Percentiles rank a stretch among this genome's conserved stretches.
Evolutionary conservation across 2,888 invertebrate species (phyloP).

Genomic region (Cryptus viduatorius): DNA sequence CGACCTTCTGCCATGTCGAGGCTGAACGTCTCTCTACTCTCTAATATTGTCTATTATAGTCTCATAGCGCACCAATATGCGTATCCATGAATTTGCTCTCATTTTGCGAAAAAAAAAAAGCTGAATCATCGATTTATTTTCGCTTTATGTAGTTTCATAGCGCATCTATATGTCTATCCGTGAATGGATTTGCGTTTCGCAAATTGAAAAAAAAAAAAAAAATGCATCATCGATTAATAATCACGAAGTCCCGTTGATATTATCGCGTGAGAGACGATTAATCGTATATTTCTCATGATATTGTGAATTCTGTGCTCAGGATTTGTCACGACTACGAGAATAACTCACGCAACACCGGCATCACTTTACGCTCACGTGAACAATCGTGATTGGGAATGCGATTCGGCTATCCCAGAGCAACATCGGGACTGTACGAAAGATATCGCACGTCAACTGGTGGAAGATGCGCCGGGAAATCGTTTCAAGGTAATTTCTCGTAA

Average conservation of each 20-base stretch:
- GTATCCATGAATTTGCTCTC: constrained; percentile 24
- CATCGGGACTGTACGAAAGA: constrained; percentile 86
- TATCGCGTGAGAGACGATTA: not conserved
- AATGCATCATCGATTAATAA: not conserved
- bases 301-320: constrained; percentile 80
- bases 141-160: too few relatives aligned
- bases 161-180: too few relatives aligned
- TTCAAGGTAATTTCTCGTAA: constrained; percentile 85
- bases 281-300: not conserved
- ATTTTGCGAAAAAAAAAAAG: constrained; percentile 1
- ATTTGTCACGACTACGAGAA: constrained; percentile 89
- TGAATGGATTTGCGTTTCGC: not conserved
- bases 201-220: not conserved
- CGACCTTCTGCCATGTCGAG: constrained; percentile 79
- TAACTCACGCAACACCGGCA: constrained; percentile 89
- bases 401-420: constrained; percentile 81
- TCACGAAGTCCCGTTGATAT: not conserved
- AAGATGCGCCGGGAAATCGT: constrained; percentile 87
- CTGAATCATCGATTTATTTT: too few relatives aligned
- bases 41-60: constrained; percentile 22
- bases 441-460: constrained; percentile 88
- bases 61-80: not conserved
- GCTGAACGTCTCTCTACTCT: constrained; percentile 63
- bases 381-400: constrained; percentile 88
- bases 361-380: constrained; percentile 87